Percentiles rank a stretch among this genome's conserved stretches.
phyloP scores from a whole-genome alignment of 2,113 vertebrate species.

The Cygnus buccinator region DNA sequence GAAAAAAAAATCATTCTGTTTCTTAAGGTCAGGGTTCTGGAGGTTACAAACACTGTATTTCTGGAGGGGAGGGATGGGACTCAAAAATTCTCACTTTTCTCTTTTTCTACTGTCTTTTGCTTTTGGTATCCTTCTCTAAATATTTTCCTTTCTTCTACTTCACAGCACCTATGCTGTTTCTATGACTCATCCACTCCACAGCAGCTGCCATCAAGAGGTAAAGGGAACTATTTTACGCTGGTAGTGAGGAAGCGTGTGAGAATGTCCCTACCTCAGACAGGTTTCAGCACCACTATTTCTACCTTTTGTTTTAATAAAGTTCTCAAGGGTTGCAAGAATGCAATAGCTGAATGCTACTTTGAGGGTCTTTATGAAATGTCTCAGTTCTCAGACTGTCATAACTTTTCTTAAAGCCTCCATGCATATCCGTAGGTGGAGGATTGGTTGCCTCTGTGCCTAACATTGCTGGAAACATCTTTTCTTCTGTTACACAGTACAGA shows the following conservation, averaged over 20 bases:
- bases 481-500: neutral
- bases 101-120: neutral
- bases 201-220: neutral
- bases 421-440: neutral
- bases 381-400: neutral
- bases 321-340: neutral
- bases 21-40: neutral
- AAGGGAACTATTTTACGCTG: neutral
- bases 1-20: neutral
- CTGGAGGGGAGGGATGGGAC: neutral
- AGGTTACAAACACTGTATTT: fast-evolving
- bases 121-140: neutral
- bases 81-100: neutral
- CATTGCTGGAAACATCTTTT: neutral
- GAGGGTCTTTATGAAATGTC: neutral
- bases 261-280: neutral
- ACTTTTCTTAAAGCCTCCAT: neutral
- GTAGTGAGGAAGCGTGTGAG: neutral
- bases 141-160: neutral
- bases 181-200: neutral
- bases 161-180: neutral
- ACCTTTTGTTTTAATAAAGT: neutral
- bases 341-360: neutral
- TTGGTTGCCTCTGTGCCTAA: neutral
- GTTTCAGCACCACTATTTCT: neutral